Conservation (phyloP, 2,888 invertebrate species). For the Limnephilus rhombicus region DNA sequence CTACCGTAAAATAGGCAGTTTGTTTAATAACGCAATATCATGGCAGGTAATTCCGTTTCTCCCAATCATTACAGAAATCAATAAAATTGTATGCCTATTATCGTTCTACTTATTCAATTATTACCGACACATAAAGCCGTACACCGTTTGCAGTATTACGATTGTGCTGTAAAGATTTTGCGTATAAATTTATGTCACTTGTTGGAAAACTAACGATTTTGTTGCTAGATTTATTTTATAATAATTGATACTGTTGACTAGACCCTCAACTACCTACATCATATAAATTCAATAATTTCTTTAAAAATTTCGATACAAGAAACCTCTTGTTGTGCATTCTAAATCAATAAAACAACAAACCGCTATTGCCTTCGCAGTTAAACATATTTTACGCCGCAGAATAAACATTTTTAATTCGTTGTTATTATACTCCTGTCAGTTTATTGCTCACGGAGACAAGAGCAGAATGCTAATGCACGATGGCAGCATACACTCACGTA, state of each 20-base stretch:
- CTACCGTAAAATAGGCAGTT: neutral
- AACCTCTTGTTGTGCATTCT: neutral
- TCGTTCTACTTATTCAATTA: neutral
- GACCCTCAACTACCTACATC: neutral
- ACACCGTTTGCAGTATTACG: neutral
- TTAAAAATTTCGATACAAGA: neutral
- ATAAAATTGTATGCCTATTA: neutral
- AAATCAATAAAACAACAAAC: neutral
- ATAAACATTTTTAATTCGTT: constrained; percentile 11
- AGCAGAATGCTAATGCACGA: constrained; percentile 36
- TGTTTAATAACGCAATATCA: neutral
- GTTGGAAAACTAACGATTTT: no score
- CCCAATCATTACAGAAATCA: neutral
- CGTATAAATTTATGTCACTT: no score
- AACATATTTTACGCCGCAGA: neutral
- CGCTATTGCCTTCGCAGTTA: neutral
- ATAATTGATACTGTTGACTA: neutral
- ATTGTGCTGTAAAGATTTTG: no score
- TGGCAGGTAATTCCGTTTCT: neutral
- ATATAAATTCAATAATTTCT: neutral
- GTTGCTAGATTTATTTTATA: no score
- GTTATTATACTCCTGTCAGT: constrained; percentile 1
- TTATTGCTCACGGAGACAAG: constrained; percentile 18
- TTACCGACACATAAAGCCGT: neutral
- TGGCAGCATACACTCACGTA: constrained; percentile 33